These are phyloP conservation scores for Homalodisca vitripennis DNA, from an alignment of 1,140 invertebrate species.

Conservation along the genomic window DNA sequence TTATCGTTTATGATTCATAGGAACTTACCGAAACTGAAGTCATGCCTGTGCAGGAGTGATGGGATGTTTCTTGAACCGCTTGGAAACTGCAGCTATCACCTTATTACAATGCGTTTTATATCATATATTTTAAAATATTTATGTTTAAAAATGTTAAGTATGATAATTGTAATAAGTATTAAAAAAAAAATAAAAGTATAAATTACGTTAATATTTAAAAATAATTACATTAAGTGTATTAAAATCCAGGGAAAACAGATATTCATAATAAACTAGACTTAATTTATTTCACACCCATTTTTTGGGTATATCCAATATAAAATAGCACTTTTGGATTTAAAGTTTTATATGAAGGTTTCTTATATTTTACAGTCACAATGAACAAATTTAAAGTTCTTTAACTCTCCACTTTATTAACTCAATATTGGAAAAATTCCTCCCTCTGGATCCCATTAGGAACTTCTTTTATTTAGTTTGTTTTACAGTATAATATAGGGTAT, in stretches of 20 bases:
- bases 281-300: too few relatives aligned
- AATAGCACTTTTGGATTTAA: too few relatives aligned
- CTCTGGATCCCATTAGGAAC: not conserved
- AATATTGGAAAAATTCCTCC: not conserved
- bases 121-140: too few relatives aligned
- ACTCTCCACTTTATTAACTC: not conserved
- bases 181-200: not conserved
- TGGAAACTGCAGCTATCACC: conserved; percentile 74
- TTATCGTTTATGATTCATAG: not conserved
- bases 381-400: not conserved
- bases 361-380: not conserved
- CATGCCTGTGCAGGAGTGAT: conserved; percentile 68
- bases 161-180: conserved; percentile 21
- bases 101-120: too few relatives aligned
- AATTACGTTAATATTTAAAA: not conserved
- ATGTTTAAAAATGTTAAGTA: too few relatives aligned
- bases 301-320: too few relatives aligned
- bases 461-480: conserved; percentile 24
- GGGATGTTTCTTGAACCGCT: conserved; percentile 64
- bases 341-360: too few relatives aligned
- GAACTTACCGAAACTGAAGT: conserved; percentile 78
- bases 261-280: not conserved
- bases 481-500: not conserved
- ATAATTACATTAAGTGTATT: not conserved
- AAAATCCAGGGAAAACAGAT: not conserved